phyloP scores from a whole-genome alignment of 2,113 vertebrate species.

The Seriola aureovittata region DNA sequence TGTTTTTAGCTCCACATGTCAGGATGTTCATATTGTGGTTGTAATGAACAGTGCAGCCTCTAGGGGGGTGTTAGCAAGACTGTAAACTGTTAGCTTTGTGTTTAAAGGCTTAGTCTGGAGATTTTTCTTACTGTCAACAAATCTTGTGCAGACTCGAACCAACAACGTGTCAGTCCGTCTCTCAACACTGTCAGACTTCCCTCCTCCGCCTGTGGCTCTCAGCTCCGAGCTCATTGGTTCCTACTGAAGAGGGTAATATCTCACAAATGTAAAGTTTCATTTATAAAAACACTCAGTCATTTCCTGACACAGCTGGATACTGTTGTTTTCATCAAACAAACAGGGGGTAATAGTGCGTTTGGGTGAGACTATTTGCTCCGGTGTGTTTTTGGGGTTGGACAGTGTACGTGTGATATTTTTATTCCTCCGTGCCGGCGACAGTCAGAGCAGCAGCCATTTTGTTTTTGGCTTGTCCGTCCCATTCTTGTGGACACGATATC shows the following conservation, averaged over 20 bases:
- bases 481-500: too few relatives aligned
- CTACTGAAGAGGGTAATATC: neutral
- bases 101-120: neutral
- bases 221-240: neutral
- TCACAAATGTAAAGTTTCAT: neutral
- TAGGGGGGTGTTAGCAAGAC: neutral
- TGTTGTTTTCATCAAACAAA: too few relatives aligned
- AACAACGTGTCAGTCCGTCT: neutral
- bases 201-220: neutral
- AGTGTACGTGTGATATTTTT: too few relatives aligned
- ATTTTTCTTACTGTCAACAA: neutral
- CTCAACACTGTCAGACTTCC: neutral
- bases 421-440: too few relatives aligned
- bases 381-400: neutral
- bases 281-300: too few relatives aligned
- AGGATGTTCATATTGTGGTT: neutral
- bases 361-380: neutral
- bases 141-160: neutral
- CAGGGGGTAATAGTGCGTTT: too few relatives aligned
- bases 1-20: neutral
- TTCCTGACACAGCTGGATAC: too few relatives aligned
- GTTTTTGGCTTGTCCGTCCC: too few relatives aligned
- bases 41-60: neutral
- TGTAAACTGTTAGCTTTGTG: neutral
- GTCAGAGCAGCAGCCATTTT: too few relatives aligned